These are phyloP conservation scores for Zelostemma sp. DNA, from an alignment of 1,140 invertebrate genomes.

Conservation along the genomic window DNA sequence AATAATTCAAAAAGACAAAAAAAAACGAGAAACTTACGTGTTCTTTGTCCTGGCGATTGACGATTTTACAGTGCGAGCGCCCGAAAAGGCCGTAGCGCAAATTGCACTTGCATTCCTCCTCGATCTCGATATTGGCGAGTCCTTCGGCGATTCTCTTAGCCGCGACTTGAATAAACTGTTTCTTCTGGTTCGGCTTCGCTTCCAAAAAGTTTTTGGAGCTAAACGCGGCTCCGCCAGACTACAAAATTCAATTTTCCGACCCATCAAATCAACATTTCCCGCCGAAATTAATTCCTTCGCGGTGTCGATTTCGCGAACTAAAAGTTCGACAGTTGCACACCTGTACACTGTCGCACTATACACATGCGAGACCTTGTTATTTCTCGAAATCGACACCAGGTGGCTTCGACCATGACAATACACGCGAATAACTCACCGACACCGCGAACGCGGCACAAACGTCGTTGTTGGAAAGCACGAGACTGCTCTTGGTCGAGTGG, in stretches of 20 bases:
- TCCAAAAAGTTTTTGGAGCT: constrained; percentile 71
- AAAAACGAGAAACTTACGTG: constrained; percentile 33
- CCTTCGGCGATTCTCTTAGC: constrained; percentile 68
- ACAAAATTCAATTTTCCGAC: constrained; percentile 23
- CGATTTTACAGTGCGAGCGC: constrained; percentile 64
- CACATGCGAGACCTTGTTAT: too few species aligned
- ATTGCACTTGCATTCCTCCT: constrained; percentile 72
- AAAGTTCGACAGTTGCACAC: too few species aligned
- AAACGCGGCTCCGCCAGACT: constrained; percentile 73
- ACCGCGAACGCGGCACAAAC: constrained; percentile 72
- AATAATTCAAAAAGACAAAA: not conserved
- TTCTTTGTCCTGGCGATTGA: constrained; percentile 64
- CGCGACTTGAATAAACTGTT: constrained; percentile 72
- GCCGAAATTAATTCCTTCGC: too few species aligned
- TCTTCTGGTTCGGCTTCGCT: constrained; percentile 70
- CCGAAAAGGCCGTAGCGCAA: constrained; percentile 55
- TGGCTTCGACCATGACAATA: too few species aligned
- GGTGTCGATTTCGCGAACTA: too few species aligned
- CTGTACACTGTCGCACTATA: too few species aligned
- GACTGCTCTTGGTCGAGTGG: constrained; percentile 66
- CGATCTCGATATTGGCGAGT: constrained; percentile 61
- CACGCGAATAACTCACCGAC: constrained; percentile 62
- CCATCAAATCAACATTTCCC: too few species aligned
- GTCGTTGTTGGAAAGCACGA: constrained; percentile 68
- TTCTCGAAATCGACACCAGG: too few species aligned